phyloP scores from a whole-genome alignment of 1,140 invertebrate species.

The Lepidurus packardi region DNA sequence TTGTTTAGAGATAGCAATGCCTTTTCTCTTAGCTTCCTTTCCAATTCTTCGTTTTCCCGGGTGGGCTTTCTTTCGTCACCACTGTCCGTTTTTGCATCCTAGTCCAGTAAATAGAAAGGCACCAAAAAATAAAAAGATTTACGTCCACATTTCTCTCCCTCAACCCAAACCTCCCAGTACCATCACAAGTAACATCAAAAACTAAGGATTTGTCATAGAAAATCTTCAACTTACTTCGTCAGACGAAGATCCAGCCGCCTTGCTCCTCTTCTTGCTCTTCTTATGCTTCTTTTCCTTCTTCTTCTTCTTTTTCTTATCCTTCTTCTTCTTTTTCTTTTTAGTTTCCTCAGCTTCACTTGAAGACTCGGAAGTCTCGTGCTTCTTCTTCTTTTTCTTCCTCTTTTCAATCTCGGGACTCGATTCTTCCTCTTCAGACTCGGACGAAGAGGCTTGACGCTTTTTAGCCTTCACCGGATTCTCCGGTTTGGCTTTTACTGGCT shows the following conservation, averaged over 20 bases:
- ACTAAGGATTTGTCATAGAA: slow-evolving; percentile 44
- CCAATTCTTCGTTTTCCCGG: slow-evolving; percentile 59
- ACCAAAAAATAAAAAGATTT: slow-evolving; percentile 33
- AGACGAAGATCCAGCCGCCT: slow-evolving; percentile 44
- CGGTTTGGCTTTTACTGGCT: background rate
- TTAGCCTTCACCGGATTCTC: slow-evolving; percentile 25
- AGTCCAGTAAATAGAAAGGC: slow-evolving; percentile 31
- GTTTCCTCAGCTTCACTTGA: slow-evolving; percentile 33
- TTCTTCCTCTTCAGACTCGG: slow-evolving; percentile 30
- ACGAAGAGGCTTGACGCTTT: slow-evolving; percentile 30
- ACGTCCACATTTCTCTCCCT: slow-evolving; percentile 35
- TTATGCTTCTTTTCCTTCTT: slow-evolving; percentile 64
- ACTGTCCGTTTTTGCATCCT: slow-evolving; percentile 37
- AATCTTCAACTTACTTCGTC: slow-evolving; percentile 46
- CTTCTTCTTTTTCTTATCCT: slow-evolving; percentile 51
- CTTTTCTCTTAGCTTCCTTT: slow-evolving; percentile 78
- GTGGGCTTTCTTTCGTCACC: slow-evolving; percentile 20
- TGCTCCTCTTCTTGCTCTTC: slow-evolving; percentile 59
- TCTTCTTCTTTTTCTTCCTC: slow-evolving; percentile 46
- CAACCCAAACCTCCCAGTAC: background rate
- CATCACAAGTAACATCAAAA: slow-evolving; percentile 26
- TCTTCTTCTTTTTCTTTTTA: slow-evolving; percentile 41
- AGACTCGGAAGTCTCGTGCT: slow-evolving; percentile 35
- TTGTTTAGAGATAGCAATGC: slow-evolving; percentile 69
- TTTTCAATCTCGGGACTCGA: slow-evolving; percentile 57